A percentile compares a stretch with the other conserved stretches of the same genome.
phyloP scores from a whole-genome alignment of 2,113 vertebrate species.

The Coptodon bakossiorum region DNA sequence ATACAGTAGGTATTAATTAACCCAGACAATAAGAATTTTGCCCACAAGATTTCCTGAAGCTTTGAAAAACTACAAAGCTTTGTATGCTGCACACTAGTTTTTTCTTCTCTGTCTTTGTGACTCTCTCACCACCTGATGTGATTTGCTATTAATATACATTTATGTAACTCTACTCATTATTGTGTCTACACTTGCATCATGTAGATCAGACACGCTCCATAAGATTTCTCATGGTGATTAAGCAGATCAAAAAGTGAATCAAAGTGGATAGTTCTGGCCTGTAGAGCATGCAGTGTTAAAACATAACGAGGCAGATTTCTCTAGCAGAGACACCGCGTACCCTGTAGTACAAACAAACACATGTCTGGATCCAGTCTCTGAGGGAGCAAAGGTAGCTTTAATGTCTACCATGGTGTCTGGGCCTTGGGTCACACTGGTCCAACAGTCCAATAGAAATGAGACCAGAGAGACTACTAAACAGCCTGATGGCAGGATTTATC shows the following conservation, averaged over 20 bases:
- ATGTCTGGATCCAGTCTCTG: slow-evolving; percentile 1
- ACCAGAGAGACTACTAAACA: neutral
- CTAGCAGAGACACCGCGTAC: neutral
- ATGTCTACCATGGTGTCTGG: slow-evolving; percentile 56
- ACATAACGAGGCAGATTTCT: slow-evolving; percentile 5
- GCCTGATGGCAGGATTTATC: neutral
- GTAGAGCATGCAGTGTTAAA: slow-evolving; percentile 17
- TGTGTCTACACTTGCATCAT: neutral
- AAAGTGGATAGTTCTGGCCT: neutral
- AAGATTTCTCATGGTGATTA: neutral
- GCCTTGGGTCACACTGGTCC: slow-evolving; percentile 6
- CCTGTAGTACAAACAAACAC: slow-evolving; percentile 45
- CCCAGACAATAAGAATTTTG: neutral
- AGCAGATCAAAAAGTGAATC: neutral
- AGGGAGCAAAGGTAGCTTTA: slow-evolving; percentile 67
- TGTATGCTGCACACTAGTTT: neutral
- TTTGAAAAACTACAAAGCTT: neutral
- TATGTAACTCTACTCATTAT: neutral
- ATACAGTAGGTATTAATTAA: neutral
- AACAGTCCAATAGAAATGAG: neutral
- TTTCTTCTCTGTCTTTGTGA: neutral
- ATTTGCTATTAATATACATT: neutral
- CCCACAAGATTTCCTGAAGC: neutral
- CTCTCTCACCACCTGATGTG: neutral
- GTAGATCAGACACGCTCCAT: neutral